These are phyloP conservation scores for Boleophthalmus pectinirostris DNA, from an alignment of 2,113 vertebrate species.

Conservation along the genomic window DNA sequence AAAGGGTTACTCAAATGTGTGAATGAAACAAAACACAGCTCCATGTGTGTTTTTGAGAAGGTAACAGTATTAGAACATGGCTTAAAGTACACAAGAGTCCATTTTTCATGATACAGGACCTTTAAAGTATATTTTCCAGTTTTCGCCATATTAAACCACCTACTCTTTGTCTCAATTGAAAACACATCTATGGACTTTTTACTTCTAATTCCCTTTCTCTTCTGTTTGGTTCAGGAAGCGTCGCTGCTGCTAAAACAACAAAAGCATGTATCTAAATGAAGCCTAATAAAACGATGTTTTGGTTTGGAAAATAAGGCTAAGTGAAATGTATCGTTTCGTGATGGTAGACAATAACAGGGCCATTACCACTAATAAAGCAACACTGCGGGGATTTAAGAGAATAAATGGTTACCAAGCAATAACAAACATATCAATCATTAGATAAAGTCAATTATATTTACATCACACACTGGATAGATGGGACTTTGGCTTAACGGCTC, in stretches of 20 bases:
- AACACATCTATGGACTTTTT: conserved; percentile 7
- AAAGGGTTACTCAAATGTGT: too few species aligned
- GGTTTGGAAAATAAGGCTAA: neutral
- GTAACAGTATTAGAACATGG: too few species aligned
- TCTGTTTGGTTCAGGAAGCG: neutral
- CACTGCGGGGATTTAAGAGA: neutral
- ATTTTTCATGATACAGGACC: too few species aligned
- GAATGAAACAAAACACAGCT: too few species aligned
- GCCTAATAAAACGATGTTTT: neutral
- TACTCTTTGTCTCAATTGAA: conserved; percentile 16
- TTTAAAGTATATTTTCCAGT: conserved; percentile 7
- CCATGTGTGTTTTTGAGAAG: too few species aligned
- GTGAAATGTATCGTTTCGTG: neutral
- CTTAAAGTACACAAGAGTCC: too few species aligned
- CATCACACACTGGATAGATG: neutral
- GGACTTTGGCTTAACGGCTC: neutral
- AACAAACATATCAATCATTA: neutral
- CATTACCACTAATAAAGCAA: neutral
- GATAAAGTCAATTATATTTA: neutral
- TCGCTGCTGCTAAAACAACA: neutral
- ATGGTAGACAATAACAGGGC: neutral
- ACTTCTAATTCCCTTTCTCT: conserved; percentile 11
- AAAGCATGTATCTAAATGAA: neutral
- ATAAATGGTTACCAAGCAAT: neutral
- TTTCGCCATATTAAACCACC: conserved; percentile 1